These are phyloP conservation scores for Xanthia togata DNA, from an alignment of 2,888 invertebrate genomes.

Conservation along the genomic window DNA sequence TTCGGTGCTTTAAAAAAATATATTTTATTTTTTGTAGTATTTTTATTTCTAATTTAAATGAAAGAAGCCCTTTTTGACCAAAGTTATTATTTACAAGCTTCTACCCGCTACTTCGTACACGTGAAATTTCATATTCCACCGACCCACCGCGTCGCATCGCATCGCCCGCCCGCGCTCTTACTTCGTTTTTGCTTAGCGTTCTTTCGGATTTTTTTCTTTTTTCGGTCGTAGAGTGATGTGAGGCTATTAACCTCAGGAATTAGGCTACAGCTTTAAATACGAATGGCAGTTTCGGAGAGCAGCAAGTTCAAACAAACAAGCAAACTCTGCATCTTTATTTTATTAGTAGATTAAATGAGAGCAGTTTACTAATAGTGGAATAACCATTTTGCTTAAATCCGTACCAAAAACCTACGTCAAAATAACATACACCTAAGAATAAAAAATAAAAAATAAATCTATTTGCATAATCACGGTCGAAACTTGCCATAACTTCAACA, in stretches of 20 bases:
- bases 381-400: background rate
- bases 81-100: background rate
- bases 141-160: no score
- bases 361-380: background rate
- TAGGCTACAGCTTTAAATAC: background rate
- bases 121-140: background rate
- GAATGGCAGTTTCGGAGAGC: background rate
- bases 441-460: constrained; percentile 35
- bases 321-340: background rate
- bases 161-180: background rate
- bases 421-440: constrained; percentile 9
- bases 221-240: background rate
- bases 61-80: background rate
- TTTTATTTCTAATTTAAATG: background rate
- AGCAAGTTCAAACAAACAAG: background rate
- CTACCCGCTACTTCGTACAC: background rate
- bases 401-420: background rate
- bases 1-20: background rate
- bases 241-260: background rate
- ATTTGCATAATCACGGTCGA: constrained; percentile 60
- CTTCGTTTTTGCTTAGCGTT: background rate
- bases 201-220: background rate
- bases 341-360: background rate
- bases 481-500: constrained; percentile 54
- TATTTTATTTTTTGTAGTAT: background rate